phyloP scores from a whole-genome alignment of 2,113 vertebrate species.

The Trematomus loennbergii region DNA sequence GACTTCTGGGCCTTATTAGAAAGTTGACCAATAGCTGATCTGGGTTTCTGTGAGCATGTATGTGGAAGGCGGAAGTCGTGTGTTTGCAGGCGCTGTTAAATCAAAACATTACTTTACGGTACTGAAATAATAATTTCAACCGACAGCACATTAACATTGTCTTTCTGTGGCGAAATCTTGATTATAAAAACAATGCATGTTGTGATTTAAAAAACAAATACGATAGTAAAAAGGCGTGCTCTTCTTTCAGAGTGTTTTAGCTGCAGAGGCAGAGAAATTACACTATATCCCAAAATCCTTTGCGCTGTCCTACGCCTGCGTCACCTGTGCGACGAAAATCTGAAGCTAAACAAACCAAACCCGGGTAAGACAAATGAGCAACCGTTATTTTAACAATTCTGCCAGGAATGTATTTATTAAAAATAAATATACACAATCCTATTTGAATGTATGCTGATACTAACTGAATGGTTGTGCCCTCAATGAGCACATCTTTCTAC shows the following conservation, averaged over 20 bases:
- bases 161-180: accelerated
- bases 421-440: neutral
- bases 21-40: conserved; percentile 57
- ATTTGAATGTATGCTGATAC: accelerated
- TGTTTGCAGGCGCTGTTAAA: neutral
- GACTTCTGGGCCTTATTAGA: neutral
- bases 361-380: conserved; percentile 53
- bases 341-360: conserved; percentile 57
- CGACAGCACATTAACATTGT: neutral
- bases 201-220: neutral
- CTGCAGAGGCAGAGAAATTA: neutral
- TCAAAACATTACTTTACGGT: neutral
- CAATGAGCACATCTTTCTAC: neutral
- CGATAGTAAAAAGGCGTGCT: neutral
- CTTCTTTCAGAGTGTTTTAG: accelerated
- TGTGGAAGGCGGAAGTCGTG: neutral
- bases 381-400: neutral
- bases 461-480: neutral
- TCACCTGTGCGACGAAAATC: conserved; percentile 55
- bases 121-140: neutral
- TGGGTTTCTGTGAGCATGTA: neutral
- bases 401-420: neutral
- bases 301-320: neutral
- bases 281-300: conserved; percentile 59
- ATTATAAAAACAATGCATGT: neutral